phyloP scores from a whole-genome alignment of 2,113 vertebrate genomes.

The Odontophorus gujanensis region DNA sequence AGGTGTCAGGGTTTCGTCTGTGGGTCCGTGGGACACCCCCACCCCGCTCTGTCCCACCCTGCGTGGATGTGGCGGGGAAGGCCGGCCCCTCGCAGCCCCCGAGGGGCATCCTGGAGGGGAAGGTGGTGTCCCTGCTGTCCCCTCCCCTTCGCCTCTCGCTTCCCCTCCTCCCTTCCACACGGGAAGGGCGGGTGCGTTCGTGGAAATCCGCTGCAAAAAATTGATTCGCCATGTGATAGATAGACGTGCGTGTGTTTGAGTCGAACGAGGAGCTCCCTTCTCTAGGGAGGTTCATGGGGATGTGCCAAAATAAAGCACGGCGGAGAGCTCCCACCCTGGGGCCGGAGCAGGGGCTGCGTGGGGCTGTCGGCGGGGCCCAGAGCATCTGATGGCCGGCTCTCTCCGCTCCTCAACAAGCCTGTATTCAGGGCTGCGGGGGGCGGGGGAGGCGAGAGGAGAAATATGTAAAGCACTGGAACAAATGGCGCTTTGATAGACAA shows the following conservation, averaged over 20 bases:
- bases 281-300: background rate
- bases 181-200: background rate
- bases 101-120: background rate
- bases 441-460: background rate
- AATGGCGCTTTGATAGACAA: conserved; percentile 67
- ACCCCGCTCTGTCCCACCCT: background rate
- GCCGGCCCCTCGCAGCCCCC: background rate
- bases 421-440: background rate
- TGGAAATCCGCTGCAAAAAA: background rate
- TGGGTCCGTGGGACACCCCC: background rate
- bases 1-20: conserved; percentile 34
- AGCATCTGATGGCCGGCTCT: background rate
- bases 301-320: too few relatives aligned
- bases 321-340: background rate
- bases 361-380: background rate
- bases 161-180: background rate
- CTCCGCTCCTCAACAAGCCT: background rate
- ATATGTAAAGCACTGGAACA: conserved; percentile 59
- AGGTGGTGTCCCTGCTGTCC: background rate
- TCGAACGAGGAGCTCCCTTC: background rate
- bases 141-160: background rate
- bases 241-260: accelerated
- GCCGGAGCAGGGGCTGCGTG: background rate
- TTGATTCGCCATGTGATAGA: background rate
- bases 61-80: background rate